Evolutionary conservation across 53 echinoderm and acorn worm genomes (phyloP).

Genomic region (Apostichopus leukothele): DNA sequence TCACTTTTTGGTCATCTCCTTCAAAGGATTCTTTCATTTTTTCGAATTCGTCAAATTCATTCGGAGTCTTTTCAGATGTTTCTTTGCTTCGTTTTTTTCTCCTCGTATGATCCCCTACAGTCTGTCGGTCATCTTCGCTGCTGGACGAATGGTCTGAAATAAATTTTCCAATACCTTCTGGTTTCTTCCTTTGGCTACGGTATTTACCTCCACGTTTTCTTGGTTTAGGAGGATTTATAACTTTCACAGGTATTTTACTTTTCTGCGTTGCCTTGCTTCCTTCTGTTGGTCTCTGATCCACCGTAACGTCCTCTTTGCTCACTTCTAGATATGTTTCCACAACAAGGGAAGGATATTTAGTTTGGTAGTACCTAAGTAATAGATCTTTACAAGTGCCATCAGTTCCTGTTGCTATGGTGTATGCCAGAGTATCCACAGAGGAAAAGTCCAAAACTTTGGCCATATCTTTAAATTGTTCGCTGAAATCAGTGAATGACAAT

Average conservation of each 20-base stretch:
- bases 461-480: conserved; percentile 77
- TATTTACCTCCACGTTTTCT: not conserved
- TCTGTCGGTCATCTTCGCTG: not conserved
- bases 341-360: conserved; percentile 55
- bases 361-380: conserved; percentile 57
- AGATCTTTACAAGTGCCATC: conserved; percentile 50
- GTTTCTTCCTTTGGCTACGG: not conserved
- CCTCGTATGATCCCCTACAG: not conserved
- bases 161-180: not conserved
- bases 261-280: too few species aligned
- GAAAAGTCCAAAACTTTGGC: conserved; percentile 50
- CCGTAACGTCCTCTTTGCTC: not conserved
- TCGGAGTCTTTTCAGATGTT: not conserved
- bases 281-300: too few species aligned
- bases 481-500: conserved; percentile 38
- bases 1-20: not conserved
- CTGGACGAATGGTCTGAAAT: not conserved
- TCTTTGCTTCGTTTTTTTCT: not conserved
- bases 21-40: not conserved
- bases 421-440: conserved; percentile 54
- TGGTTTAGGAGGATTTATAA: too few species aligned
- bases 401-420: conserved; percentile 49
- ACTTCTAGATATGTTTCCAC: conserved; percentile 45
- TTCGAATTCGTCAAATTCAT: conserved; percentile 23
- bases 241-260: too few species aligned